phyloP scores from a whole-genome alignment of 2,797 vertebrate species.

The Megalops cyprinoides region DNA sequence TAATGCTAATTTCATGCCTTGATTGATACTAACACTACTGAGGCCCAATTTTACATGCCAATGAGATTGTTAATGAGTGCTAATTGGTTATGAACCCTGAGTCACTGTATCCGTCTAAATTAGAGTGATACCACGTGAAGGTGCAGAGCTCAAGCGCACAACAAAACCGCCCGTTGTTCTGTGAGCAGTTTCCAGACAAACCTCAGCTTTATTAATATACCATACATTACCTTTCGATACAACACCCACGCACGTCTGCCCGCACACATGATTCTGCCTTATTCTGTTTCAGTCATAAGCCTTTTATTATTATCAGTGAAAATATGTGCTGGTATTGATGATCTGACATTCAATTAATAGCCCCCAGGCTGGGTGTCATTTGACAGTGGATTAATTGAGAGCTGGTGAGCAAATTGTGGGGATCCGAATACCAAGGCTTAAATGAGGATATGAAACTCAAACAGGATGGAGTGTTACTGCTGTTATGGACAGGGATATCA shows the following conservation, averaged over 20 bases:
- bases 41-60: conserved; percentile 10
- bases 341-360: not conserved
- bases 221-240: not conserved
- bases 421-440: not conserved
- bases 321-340: not conserved
- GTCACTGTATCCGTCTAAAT: too few relatives aligned
- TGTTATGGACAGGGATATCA: too few relatives aligned
- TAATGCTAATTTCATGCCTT: conserved; percentile 3
- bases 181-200: not conserved
- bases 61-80: conserved; percentile 18
- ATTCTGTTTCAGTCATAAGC: not conserved
- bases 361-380: not conserved
- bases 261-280: too few relatives aligned
- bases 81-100: not conserved
- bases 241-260: not conserved
- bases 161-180: not conserved
- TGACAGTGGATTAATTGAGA: not conserved
- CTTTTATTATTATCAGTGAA: not conserved
- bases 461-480: not conserved
- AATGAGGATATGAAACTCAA: not conserved
- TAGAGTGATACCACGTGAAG: not conserved
- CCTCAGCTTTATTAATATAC: not conserved
- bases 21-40: conserved; percentile 2
- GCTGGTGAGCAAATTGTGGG: not conserved
- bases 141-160: not conserved